Percentiles rank a stretch among this genome's conserved stretches.
Conservation (phyloP, 2,888 invertebrate genomes). For the Hemistola chrysoprasaria region DNA sequence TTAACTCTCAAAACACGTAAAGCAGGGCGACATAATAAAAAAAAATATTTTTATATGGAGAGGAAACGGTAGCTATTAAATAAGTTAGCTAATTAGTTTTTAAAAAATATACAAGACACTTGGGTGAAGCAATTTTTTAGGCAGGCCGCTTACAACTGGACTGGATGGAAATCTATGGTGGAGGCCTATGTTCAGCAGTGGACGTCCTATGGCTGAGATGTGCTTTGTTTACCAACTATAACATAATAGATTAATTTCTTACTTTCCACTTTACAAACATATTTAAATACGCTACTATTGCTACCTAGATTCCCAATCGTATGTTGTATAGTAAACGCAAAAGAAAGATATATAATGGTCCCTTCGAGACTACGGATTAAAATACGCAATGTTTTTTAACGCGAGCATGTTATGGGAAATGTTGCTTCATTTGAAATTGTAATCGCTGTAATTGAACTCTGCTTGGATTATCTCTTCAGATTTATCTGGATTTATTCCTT, state of each 20-base stretch:
- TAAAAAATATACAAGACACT: no score
- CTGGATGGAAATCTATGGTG: no score
- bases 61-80: neutral
- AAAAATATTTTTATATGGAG: neutral
- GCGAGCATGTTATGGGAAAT: constrained; percentile 11
- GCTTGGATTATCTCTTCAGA: constrained; percentile 22
- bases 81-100: no score
- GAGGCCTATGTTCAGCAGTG: no score
- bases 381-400: constrained; percentile 11
- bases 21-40: constrained; percentile 2
- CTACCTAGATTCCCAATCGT: no score
- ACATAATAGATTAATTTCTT: no score
- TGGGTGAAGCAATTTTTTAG: no score
- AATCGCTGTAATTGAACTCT: constrained; percentile 29
- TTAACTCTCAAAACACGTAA: constrained; percentile 1
- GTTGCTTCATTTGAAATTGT: constrained; percentile 11
- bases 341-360: neutral
- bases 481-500: constrained; percentile 30
- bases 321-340: neutral
- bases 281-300: no score
- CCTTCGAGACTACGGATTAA: constrained; percentile 2
- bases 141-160: no score
- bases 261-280: no score
- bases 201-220: no score
- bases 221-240: no score